Evolutionary conservation across 2,113 vertebrate species (phyloP), one percentile per base, ranked within the genome.

Genomic region (Kryptolebias marmoratus): DNA sequence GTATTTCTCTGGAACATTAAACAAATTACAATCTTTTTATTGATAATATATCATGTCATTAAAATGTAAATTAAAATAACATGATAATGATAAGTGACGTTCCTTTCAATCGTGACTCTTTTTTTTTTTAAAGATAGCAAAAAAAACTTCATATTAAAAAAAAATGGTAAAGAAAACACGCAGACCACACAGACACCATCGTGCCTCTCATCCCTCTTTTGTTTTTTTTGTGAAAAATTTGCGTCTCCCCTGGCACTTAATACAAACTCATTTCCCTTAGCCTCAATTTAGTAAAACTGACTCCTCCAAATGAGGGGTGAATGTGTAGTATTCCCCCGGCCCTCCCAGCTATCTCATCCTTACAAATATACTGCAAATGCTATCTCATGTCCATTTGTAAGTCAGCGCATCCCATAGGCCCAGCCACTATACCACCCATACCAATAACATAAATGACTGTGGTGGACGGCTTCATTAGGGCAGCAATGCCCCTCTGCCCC

Each of bases 401-500:
- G 72, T 85, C 85, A 81, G 88, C 79, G 82, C 88, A 79, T 93
- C 93, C 92, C 91, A 84, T 45, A 89, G 89, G 92, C 88, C 87
- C 80, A 85, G 86, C 90, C 91, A 91, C 91, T 80, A 87, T 90
- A 92, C 72, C 83, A 91, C 89, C 84, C 91, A 89, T 90, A 92
- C 90, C 93, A 94, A 94, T 93, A 93, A 92, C 91, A 89, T 90
- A 91, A 93, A 93, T 87, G 88, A 91, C 89, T 93, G 91, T 85
- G 84, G 90, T 90, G 91, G 85, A 88, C 88, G 79, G 84, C 91
- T 93, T 92, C 91, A 94, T 93, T 93, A 94, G 90, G 91, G 87
- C 86, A 88, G 76, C 87, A 59, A 65, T 85, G 81, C 85, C 90
- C 88, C 86, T 81, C 85, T 82, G 64, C 39, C 86, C 82, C 88